Conservation (phyloP, 2,888 invertebrate species). For the Ryuthela nishihirai region DNA sequence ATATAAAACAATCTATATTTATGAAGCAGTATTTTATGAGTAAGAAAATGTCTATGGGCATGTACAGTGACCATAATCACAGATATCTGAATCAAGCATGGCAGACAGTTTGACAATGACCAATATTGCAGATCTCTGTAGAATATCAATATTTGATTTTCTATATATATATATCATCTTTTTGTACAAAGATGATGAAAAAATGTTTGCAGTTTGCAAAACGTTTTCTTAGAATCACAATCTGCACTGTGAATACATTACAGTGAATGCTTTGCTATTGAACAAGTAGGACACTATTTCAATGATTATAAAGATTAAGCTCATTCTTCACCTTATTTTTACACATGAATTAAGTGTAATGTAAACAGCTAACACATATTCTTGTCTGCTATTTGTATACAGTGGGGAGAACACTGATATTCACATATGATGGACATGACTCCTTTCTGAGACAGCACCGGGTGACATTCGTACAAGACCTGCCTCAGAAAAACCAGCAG, state of each 20-base stretch:
- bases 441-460: too few species aligned
- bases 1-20: slow-evolving; percentile 17
- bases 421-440: too few species aligned
- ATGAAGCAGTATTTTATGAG: slow-evolving; percentile 15
- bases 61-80: slow-evolving; percentile 34
- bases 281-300: slow-evolving; percentile 36
- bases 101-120: too few species aligned
- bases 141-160: slow-evolving; percentile 33
- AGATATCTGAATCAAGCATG: slow-evolving; percentile 36
- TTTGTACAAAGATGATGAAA: slow-evolving; percentile 31
- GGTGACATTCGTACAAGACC: too few species aligned
- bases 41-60: slow-evolving; percentile 29
- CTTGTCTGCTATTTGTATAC: too few species aligned
- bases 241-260: slow-evolving; percentile 20
- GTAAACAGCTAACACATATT: too few species aligned
- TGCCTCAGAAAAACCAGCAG: too few species aligned
- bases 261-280: slow-evolving; percentile 29
- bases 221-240: slow-evolving; percentile 24
- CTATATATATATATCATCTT: slow-evolving; percentile 35
- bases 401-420: too few species aligned
- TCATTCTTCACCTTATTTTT: slow-evolving; percentile 33
- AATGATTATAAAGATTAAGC: slow-evolving; percentile 38
- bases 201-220: slow-evolving; percentile 19
- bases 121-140: slow-evolving; percentile 35
- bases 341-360: too few species aligned